These are phyloP conservation scores for Syngnathus scovelli DNA, from an alignment of 2,113 vertebrate species.

Conservation along the genomic window DNA sequence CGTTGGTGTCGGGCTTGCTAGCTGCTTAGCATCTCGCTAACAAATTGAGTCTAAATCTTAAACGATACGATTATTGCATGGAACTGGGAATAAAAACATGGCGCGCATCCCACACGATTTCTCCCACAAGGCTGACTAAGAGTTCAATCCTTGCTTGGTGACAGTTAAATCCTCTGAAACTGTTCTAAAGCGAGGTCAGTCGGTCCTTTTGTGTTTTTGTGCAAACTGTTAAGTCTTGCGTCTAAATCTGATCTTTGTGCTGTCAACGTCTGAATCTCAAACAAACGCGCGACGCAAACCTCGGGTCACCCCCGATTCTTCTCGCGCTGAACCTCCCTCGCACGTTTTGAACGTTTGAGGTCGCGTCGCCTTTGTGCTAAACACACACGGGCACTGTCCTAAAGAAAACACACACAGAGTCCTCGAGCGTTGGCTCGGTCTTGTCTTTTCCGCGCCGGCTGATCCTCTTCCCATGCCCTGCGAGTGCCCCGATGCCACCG, in stretches of 20 bases:
- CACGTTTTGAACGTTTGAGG: conserved; percentile 54
- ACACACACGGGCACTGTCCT: conserved; percentile 44
- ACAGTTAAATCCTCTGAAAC: conserved; percentile 34
- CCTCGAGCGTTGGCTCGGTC: conserved; percentile 60
- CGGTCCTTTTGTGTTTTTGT: conserved; percentile 51
- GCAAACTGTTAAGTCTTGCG: conserved; percentile 42
- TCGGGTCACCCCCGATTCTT: conserved; percentile 65
- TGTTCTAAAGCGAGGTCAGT: conserved; percentile 37
- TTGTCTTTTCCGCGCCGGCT: conserved; percentile 53
- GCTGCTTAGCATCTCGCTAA: conserved; percentile 33
- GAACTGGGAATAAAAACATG: no score
- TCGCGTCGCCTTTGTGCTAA: conserved; percentile 55
- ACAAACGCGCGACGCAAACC: conserved; percentile 56
- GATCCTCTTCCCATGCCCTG: conserved; percentile 80
- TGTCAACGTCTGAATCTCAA: conserved; percentile 74
- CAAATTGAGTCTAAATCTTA: conserved; percentile 3
- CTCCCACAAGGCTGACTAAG: conserved; percentile 33
- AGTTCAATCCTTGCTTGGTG: conserved; percentile 25
- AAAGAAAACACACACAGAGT: conserved; percentile 44
- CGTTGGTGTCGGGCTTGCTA: conserved; percentile 36
- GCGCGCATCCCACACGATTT: conserved; percentile 15
- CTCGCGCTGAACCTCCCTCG: conserved; percentile 59
- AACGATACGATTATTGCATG: neutral
- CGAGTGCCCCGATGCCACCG: conserved; percentile 79
- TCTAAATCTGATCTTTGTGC: conserved; percentile 64